phyloP scores from a whole-genome alignment of 2,888 invertebrate genomes.

The Diloba caeruleocephala region DNA sequence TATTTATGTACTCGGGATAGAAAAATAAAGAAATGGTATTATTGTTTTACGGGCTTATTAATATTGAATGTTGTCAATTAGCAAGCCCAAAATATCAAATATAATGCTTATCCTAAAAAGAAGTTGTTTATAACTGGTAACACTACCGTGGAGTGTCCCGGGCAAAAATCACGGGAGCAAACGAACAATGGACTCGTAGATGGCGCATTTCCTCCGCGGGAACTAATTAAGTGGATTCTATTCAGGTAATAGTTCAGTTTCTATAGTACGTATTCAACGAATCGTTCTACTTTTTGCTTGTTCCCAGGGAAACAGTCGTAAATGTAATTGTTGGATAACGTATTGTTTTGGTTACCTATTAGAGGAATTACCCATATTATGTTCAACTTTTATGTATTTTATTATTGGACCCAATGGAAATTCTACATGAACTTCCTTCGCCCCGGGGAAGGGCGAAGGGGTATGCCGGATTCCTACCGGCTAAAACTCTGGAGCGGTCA shows the following conservation, averaged over 20 bases:
- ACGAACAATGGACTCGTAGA: conserved; percentile 70
- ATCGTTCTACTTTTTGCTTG: conserved; percentile 35
- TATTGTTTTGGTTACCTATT: conserved; percentile 13
- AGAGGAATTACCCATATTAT: too few relatives aligned
- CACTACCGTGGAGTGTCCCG: conserved; percentile 44
- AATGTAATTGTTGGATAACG: conserved; percentile 20
- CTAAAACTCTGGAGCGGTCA: too few relatives aligned
- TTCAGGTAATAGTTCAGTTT: conserved; percentile 63
- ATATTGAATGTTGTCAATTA: too few relatives aligned
- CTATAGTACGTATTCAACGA: conserved; percentile 41
- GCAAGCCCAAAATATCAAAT: too few relatives aligned
- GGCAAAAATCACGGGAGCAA: conserved; percentile 65
- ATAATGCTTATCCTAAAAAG: conserved; percentile 20
- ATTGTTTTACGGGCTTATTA: too few relatives aligned
- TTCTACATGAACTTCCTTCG: too few relatives aligned
- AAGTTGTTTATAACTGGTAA: conserved; percentile 12
- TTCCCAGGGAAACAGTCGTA: conserved; percentile 24
- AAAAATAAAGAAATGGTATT: too few relatives aligned
- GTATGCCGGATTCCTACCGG: too few relatives aligned
- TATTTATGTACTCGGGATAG: too few relatives aligned
- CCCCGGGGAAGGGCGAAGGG: too few relatives aligned
- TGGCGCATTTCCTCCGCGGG: conserved; percentile 66
- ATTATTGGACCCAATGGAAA: too few relatives aligned
- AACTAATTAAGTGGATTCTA: conserved; percentile 76
- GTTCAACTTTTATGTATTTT: too few relatives aligned